phyloP scores from a whole-genome alignment of 37 sponge, comb jelly and placozoan genomes.

The Bolinopsis microptera region DNA sequence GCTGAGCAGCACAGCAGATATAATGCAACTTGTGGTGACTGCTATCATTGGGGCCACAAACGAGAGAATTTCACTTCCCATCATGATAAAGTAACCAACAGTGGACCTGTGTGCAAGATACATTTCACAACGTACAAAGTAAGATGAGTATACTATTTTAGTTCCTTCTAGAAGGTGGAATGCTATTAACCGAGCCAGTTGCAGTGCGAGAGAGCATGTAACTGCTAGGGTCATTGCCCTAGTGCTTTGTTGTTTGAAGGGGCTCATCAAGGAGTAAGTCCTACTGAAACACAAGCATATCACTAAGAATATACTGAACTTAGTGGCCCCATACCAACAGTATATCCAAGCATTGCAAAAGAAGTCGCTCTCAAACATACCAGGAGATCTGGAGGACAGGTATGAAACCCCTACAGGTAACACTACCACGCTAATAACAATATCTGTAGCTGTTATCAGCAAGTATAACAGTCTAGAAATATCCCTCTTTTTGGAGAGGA shows the following conservation, averaged over 20 bases:
- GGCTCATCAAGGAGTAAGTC: not conserved
- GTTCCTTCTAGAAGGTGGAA: not conserved
- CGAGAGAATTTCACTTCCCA: not conserved
- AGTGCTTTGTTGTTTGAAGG: not conserved
- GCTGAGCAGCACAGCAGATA: not conserved
- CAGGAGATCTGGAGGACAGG: not conserved
- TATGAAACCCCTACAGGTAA: not conserved
- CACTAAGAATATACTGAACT: not conserved
- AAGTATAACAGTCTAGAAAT: not conserved
- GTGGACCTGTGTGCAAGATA: not conserved
- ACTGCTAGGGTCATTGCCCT: not conserved
- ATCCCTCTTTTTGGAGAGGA: not conserved
- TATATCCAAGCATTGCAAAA: not conserved
- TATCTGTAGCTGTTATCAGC: not conserved
- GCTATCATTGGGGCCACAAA: not conserved
- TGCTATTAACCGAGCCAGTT: not conserved
- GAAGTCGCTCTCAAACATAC: not conserved
- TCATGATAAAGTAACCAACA: not conserved
- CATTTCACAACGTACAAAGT: not conserved
- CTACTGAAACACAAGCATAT: not conserved
- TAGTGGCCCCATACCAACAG: not conserved
- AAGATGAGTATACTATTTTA: not conserved
- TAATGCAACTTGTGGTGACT: not conserved
- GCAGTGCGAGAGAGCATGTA: not conserved
- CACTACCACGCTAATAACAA: not conserved